Percentiles rank a stretch among this genome's conserved stretches.
These are phyloP conservation scores for Eupithecia subumbrata DNA, from an alignment of 2,888 invertebrate species.

Conservation along the genomic window DNA sequence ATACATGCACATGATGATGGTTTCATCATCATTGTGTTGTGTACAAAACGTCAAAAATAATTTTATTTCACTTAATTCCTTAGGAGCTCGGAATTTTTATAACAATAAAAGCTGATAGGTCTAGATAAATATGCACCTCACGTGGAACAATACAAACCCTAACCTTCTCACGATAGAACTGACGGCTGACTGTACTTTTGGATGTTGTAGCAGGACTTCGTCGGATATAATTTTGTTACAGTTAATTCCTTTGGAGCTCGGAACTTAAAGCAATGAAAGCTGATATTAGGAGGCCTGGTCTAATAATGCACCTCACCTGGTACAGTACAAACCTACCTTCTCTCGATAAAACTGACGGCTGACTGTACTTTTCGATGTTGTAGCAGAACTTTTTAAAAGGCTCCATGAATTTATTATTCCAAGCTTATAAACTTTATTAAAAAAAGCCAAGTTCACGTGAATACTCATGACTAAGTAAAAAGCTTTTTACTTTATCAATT, in stretches of 20 bases:
- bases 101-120: neutral
- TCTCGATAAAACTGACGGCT: neutral
- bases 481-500: constrained; percentile 53
- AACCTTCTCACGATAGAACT: neutral
- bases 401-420: constrained; percentile 43
- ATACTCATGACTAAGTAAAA: constrained; percentile 55
- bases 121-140: neutral
- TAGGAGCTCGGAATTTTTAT: neutral
- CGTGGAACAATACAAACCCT: neutral
- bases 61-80: too few relatives aligned
- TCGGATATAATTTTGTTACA: too few relatives aligned
- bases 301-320: neutral
- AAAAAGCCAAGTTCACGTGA: constrained; percentile 54
- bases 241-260: neutral
- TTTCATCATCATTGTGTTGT: too few relatives aligned
- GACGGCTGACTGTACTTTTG: neutral
- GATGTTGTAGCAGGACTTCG: constrained; percentile 39
- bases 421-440: constrained; percentile 43
- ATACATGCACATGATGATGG: too few relatives aligned
- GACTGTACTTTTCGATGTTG: constrained; percentile 12
- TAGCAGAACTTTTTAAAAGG: constrained; percentile 45
- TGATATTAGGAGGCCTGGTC: neutral
- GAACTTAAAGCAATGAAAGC: neutral
- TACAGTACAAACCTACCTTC: neutral
- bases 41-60: too few relatives aligned